Evolutionary conservation across 1,140 invertebrate genomes (phyloP).

Genomic region (Antheraea mylitta): DNA sequence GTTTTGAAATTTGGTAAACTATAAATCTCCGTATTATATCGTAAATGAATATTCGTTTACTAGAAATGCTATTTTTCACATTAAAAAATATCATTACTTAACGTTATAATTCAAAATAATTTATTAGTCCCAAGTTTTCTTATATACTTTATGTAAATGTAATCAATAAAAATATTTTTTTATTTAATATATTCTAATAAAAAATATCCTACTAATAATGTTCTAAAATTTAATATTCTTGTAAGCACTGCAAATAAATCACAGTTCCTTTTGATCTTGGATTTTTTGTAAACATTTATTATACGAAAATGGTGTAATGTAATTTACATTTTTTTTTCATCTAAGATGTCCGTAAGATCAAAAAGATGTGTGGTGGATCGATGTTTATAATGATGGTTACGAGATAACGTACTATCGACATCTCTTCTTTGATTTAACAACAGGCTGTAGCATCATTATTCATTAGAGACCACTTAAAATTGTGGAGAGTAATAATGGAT

Average conservation of each 20-base stretch:
- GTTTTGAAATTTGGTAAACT: background rate
- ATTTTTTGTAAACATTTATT: slow-evolving; percentile 14
- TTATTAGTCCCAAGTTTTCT: too few relatives aligned
- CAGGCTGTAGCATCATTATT: background rate
- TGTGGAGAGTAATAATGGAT: background rate
- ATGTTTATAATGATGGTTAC: slow-evolving; percentile 1
- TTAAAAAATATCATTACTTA: too few relatives aligned
- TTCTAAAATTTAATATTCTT: slow-evolving; percentile 3
- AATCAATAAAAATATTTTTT: background rate
- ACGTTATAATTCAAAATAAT: too few relatives aligned
- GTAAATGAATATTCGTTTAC: background rate
- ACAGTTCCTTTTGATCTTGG: slow-evolving; percentile 15
- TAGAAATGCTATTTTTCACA: background rate
- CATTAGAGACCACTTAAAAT: background rate
- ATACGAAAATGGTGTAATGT: slow-evolving; percentile 9
- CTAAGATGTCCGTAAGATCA: slow-evolving; percentile 8
- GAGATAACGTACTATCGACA: background rate
- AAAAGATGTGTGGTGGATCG: slow-evolving; percentile 7
- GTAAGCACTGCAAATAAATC: slow-evolving; percentile 6
- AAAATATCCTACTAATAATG: background rate
- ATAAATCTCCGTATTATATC: background rate
- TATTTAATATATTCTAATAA: background rate
- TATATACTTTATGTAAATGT: too few relatives aligned
- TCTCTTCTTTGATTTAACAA: background rate
- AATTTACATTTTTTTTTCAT: slow-evolving; percentile 11